phyloP scores from a whole-genome alignment of 2,888 invertebrate genomes.

The Diloba caeruleocephala region DNA sequence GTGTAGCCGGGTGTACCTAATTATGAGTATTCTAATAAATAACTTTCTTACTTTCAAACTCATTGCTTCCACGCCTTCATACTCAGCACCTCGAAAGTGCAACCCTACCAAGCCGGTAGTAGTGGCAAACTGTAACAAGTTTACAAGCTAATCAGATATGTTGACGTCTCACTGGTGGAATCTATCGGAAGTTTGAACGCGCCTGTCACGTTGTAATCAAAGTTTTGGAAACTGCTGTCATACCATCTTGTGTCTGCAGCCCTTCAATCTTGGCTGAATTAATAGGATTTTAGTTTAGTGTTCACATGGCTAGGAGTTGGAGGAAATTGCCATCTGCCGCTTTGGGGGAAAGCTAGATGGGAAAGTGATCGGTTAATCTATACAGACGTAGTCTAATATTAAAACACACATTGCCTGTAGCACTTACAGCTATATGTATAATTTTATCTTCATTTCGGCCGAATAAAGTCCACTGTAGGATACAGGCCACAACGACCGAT shows the following conservation, averaged over 20 bases:
- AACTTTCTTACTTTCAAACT: background rate
- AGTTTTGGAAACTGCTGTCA: slow-evolving; percentile 66
- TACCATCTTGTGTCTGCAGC: slow-evolving; percentile 54
- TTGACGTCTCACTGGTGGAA: slow-evolving; percentile 59
- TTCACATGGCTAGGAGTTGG: slow-evolving; percentile 24
- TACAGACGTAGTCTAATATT: too few species aligned
- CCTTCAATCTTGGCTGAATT: slow-evolving; percentile 63
- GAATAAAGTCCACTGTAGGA: too few species aligned
- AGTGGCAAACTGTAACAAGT: slow-evolving; percentile 56
- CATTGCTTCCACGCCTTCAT: background rate
- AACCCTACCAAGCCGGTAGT: slow-evolving; percentile 24
- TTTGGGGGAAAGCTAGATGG: background rate
- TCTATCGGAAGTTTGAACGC: slow-evolving; percentile 68
- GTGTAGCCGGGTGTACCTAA: too few species aligned
- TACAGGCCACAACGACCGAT: too few species aligned
- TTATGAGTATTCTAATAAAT: too few species aligned
- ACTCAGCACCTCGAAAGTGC: background rate
- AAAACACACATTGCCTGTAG: too few species aligned
- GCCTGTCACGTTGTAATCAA: slow-evolving; percentile 68
- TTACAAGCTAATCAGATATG: slow-evolving; percentile 68
- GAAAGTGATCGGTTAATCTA: background rate
- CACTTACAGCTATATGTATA: too few species aligned
- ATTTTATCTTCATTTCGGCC: too few species aligned
- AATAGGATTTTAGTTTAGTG: slow-evolving; percentile 56
- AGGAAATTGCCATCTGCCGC: slow-evolving; percentile 9